phyloP scores from a whole-genome alignment of 2,113 vertebrate species.

The Antechinus stuartii region DNA sequence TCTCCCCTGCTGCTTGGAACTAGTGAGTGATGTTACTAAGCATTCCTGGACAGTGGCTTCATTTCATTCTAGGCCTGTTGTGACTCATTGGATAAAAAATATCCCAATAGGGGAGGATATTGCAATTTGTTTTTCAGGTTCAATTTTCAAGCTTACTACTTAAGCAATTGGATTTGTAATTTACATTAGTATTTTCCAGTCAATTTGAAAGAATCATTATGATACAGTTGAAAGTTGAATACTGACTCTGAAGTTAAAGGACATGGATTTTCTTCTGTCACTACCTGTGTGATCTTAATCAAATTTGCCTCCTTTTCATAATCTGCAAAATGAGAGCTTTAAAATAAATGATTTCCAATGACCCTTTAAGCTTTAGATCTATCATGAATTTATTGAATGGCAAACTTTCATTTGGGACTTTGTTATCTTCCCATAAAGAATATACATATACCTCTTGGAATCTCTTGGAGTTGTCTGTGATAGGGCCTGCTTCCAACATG shows the following conservation, averaged over 20 bases:
- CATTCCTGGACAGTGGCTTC: neutral
- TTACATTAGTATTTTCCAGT: neutral
- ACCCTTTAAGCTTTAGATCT: neutral
- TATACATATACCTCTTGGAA: neutral
- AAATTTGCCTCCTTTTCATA: neutral
- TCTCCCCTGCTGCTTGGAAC: neutral
- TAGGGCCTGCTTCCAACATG: neutral
- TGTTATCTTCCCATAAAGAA: neutral
- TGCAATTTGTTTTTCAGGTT: neutral
- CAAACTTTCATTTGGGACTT: neutral
- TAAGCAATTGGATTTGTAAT: neutral
- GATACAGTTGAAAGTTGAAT: neutral
- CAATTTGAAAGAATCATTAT: neutral
- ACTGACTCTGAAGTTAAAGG: neutral
- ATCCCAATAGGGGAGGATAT: neutral
- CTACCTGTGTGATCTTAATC: neutral
- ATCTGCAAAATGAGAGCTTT: neutral
- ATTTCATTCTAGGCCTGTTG: neutral
- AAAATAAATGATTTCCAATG: neutral
- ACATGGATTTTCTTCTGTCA: neutral
- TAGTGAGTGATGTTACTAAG: neutral
- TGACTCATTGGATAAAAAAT: neutral
- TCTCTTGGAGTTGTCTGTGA: too few relatives aligned
- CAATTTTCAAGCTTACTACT: neutral
- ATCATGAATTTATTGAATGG: neutral